Base-by-base conservation (phyloP, 2,797 vertebrate genomes). In the Schizopygopsis pylzovi region DNA sequence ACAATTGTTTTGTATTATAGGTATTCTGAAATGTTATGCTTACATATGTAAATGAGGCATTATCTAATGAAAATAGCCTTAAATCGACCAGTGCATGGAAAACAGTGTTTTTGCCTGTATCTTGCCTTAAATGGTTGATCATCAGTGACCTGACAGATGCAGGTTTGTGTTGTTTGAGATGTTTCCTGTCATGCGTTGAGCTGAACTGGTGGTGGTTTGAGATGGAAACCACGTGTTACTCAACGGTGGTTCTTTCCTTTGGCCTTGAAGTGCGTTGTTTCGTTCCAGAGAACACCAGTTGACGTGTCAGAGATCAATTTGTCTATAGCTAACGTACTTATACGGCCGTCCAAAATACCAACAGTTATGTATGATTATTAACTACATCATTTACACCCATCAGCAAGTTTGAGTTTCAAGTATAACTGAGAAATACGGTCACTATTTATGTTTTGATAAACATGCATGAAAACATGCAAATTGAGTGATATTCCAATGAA, bases 161-260 rank as follows among this genome's bases (percentile, higher is more conserved):
- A 45, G 22, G 41, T 13, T 47, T 45, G 9, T 59, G 11, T 59
- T 70, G 37, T 43, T 4, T 33, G 25, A 49, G 47, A 20, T 52
- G 63, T 37, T 37, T 67, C 63, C 63, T 8, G 33, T 67, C 2
- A 67, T 67, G 45, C 22, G 2, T 71, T 12, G 39, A 71, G 37
- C 22, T 13, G 41, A 41, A 41, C 12, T 10, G 13, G 11, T 22
- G 39, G 20, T 71, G 20, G 39, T 71, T 15, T 67, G 61, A 22
- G 33, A 33, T 20, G 22, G 13, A 52, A 81, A 70, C 65, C 33
- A 1, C 28, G 3, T 39, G 65, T 56, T 70, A 54, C 47, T 70
- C 87, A 88, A 43, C 4, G 9, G 25, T 9, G 22, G 49, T 83
- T 88, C 86, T 88, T 87, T 54, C 47, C 65, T n/a, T 77, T 89